Evolutionary conservation across 2,888 invertebrate species (phyloP).

Genomic region (Empis livida): DNA sequence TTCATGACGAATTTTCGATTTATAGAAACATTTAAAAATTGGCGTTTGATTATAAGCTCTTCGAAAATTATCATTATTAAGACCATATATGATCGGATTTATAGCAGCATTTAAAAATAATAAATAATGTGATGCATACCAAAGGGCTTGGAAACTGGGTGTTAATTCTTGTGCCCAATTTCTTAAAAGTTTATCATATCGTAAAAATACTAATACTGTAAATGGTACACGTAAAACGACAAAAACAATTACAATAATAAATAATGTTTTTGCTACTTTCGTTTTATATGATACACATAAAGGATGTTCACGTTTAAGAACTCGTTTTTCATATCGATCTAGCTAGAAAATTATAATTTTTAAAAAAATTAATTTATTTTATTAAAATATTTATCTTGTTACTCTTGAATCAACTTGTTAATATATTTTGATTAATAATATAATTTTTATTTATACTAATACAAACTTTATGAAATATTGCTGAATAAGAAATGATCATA

Average conservation of each 20-base stretch:
- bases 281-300: conserved; percentile 49
- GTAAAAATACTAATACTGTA: conserved; percentile 54
- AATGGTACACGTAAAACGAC: conserved; percentile 60
- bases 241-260: conserved; percentile 54
- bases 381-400: background rate
- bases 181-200: conserved; percentile 32
- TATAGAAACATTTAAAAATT: conserved; percentile 17
- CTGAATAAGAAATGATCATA: conserved; percentile 60
- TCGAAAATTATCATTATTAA: conserved; percentile 55
- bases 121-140: conserved; percentile 55
- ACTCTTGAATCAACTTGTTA: too few species aligned
- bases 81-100: conserved; percentile 66
- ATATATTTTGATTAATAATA: too few species aligned
- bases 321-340: conserved; percentile 49
- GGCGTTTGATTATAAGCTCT: conserved; percentile 53
- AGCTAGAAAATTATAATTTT: conserved; percentile 32
- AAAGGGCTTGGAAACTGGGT: conserved; percentile 40
- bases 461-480: conserved; percentile 49
- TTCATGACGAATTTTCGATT: background rate
- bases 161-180: background rate
- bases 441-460: too few species aligned
- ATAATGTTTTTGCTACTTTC: conserved; percentile 55
- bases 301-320: conserved; percentile 48
- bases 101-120: conserved; percentile 60
- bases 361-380: background rate